Evolutionary conservation across 1,140 invertebrate genomes (phyloP).

Genomic region (Aradophagus sp.): DNA sequence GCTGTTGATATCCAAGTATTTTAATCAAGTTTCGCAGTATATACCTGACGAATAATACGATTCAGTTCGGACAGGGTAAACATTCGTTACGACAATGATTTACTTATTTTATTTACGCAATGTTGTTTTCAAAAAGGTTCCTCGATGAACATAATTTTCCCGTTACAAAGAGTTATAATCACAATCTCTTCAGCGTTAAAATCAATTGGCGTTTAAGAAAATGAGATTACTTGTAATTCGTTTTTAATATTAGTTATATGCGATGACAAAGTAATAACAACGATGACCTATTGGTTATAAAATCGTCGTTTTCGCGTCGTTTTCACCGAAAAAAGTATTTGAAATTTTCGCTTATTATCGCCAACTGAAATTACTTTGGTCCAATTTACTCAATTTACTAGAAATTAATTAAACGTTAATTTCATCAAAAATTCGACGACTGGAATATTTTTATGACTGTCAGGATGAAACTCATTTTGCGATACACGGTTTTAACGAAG

Average conservation of each 20-base stretch:
- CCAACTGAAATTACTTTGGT: slow-evolving; percentile 34
- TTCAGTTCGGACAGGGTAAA: no score
- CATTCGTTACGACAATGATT: not conserved
- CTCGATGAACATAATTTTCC: slow-evolving; percentile 16
- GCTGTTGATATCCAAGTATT: no score
- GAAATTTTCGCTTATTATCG: slow-evolving; percentile 41
- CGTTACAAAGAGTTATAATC: slow-evolving; percentile 21
- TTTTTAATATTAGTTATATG: slow-evolving; percentile 39
- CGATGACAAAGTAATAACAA: slow-evolving; percentile 40
- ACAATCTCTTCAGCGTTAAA: slow-evolving; percentile 17
- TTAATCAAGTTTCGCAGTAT: not conserved
- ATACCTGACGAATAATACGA: not conserved
- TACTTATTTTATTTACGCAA: not conserved
- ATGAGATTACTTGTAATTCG: slow-evolving; percentile 35
- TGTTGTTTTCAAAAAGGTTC: slow-evolving; percentile 7
- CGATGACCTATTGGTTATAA: slow-evolving; percentile 22
- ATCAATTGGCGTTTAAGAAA: slow-evolving; percentile 27
- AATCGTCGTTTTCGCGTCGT: slow-evolving; percentile 8
- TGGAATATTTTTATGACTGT: slow-evolving; percentile 18
- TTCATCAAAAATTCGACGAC: slow-evolving; percentile 26
- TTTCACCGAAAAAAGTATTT: slow-evolving; percentile 13
- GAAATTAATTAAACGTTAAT: slow-evolving; percentile 46
- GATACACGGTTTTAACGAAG: no score
- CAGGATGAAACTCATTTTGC: not conserved
- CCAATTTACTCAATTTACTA: slow-evolving; percentile 42